phyloP scores from a whole-genome alignment of 2,113 vertebrate genomes.

The Oncorhynchus clarkii region DNA sequence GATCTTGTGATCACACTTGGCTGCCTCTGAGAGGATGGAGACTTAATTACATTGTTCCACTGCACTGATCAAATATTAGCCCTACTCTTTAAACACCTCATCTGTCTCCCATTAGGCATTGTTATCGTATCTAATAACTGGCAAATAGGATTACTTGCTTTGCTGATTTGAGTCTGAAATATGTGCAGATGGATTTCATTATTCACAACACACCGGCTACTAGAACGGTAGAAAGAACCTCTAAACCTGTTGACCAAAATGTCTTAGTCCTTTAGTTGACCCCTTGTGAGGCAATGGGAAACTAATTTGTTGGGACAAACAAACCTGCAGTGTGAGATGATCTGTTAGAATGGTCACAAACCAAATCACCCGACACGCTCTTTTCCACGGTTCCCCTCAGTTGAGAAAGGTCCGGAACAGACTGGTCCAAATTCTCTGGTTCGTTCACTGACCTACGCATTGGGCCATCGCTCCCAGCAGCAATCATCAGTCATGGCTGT shows the following conservation, averaged over 20 bases:
- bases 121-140: background rate
- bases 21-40: background rate
- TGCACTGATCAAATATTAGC: background rate
- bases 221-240: background rate
- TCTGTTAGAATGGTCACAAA: conserved; percentile 42
- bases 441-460: conserved; percentile 66
- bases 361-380: conserved; percentile 64
- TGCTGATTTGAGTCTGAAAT: too few species aligned
- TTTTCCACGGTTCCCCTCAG: conserved; percentile 58
- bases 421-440: conserved; percentile 61
- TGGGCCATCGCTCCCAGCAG: conserved; percentile 14
- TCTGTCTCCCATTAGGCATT: background rate
- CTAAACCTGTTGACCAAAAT: background rate
- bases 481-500: conserved; percentile 71
- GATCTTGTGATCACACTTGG: background rate
- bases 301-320: conserved; percentile 57
- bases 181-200: too few species aligned
- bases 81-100: background rate
- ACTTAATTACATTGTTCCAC: background rate
- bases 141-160: too few species aligned
- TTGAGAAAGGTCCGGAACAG: conserved; percentile 61
- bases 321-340: conserved; percentile 48
- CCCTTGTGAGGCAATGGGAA: conserved; percentile 7
- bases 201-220: too few species aligned
- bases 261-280: conserved; percentile 12